Base-by-base conservation (phyloP, 2,113 vertebrate species). In the Cryptomyrus ogoouensis region DNA sequence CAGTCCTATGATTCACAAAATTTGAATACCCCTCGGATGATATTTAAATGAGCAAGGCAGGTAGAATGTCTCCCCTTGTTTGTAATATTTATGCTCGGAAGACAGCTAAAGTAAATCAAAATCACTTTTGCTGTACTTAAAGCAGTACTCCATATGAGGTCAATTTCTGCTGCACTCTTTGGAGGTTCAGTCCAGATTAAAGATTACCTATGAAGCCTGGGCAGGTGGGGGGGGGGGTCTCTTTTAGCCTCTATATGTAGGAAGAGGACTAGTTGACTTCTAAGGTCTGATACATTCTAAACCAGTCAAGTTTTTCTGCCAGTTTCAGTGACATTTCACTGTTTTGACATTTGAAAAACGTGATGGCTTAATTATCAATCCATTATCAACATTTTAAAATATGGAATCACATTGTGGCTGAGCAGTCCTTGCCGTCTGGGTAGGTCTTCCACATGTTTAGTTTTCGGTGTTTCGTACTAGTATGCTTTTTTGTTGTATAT, bases 201-300 rank as follows among this genome's bases (percentile, higher is more conserved):
- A 39, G 12, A 17, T 17, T 27, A 17, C 3, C 2, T 19, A 35
- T 19, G 56, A n/a, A 8, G 56, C 56, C 21, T 0, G 6, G 17
- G 50, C 0, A 0, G 13, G 19, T 1, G 1, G 6, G 50, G 3
- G 52, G 1, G 19, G 1, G 19, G 19, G 0, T n/a, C 24, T 62
- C 24, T 62, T 62, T n/a, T 62, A n/a, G 24, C 56, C 24, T 62
- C 56, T 62, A 9, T 62, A 9, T 56, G 53, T 21, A 21, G 53
- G 53, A 56, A 56, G 53, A 56, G 53, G 19, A 56, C 53, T 9
- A n/a, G 2, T 62, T 8, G 0, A n/a, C 21, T 62, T n/a, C 24
- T 62, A 62, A n/a, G 56, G 56, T 62, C 21, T 62, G 24, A 9
- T 62, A 3, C 56, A 62, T n/a, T 62, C 7, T 62, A 62, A 62